A percentile compares a stretch with the other conserved stretches of the same genome.
phyloP scores from a whole-genome alignment of 2,888 invertebrate species.

The Tetrapedia diversipes region DNA sequence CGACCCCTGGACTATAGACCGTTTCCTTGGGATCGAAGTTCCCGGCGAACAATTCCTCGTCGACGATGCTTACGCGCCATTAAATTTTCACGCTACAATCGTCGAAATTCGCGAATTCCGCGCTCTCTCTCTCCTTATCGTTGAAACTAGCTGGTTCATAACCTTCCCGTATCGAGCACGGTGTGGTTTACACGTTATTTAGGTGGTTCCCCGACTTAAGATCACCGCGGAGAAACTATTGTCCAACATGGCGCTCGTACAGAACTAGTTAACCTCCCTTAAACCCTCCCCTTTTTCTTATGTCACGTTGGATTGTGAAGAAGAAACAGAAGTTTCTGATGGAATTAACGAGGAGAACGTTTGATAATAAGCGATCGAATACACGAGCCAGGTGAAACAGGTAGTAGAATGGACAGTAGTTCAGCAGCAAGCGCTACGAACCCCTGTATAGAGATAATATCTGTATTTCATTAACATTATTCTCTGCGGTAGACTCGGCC shows the following conservation, averaged over 20 bases:
- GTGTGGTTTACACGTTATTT: slow-evolving; percentile 76
- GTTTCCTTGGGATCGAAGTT: slow-evolving; percentile 13
- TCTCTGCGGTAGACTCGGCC: slow-evolving; percentile 78
- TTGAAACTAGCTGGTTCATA: slow-evolving; percentile 66
- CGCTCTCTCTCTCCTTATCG: slow-evolving; percentile 63
- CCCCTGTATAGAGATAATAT: slow-evolving; percentile 81
- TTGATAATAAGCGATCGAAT: not conserved
- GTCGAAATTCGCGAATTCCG: slow-evolving; percentile 59
- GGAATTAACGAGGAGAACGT: not conserved
- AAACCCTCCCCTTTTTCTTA: not conserved
- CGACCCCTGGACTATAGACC: too few species aligned
- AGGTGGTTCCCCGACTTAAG: slow-evolving; percentile 57
- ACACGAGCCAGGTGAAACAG: not conserved
- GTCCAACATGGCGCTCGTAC: slow-evolving; percentile 35
- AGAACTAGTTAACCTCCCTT: not conserved
- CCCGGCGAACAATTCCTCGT: slow-evolving; percentile 6
- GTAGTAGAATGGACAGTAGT: slow-evolving; percentile 72
- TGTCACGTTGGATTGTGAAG: not conserved
- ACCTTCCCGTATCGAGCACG: slow-evolving; percentile 69
- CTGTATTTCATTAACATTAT: slow-evolving; percentile 83
- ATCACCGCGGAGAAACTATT: slow-evolving; percentile 55
- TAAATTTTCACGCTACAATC: slow-evolving; percentile 60
- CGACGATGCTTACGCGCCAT: slow-evolving; percentile 61
- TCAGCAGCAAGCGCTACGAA: slow-evolving; percentile 60
- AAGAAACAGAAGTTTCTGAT: not conserved